Evolutionary conservation across 2,888 invertebrate species (phyloP).

Genomic region (Aphidoletes aphidimyza): DNA sequence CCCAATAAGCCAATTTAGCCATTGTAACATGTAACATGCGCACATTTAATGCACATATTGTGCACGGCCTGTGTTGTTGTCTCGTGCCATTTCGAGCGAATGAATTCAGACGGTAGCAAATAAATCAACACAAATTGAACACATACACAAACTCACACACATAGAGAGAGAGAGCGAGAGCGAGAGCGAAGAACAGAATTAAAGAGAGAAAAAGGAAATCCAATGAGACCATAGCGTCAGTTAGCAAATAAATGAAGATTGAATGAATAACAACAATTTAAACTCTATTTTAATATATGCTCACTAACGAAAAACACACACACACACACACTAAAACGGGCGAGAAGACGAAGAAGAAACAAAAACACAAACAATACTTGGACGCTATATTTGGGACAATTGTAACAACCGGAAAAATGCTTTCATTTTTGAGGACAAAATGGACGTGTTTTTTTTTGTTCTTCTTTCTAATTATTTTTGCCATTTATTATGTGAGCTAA

Average conservation of each 20-base stretch:
- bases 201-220: slow-evolving; percentile 3
- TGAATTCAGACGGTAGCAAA: background rate
- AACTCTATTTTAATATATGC: background rate
- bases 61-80: background rate
- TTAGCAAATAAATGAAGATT: slow-evolving; percentile 42
- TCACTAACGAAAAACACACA: background rate
- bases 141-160: background rate
- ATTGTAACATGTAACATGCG: background rate
- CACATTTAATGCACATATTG: background rate
- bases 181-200: too few species aligned
- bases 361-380: too few species aligned
- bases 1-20: background rate
- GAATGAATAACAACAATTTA: slow-evolving; percentile 37
- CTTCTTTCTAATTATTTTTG: background rate
- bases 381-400: background rate
- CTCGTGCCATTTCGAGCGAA: slow-evolving; percentile 40
- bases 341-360: too few species aligned
- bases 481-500: too few species aligned
- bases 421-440: background rate
- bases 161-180: too few species aligned
- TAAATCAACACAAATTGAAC: background rate
- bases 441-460: background rate
- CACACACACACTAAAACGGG: background rate
- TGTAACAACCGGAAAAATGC: background rate
- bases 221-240: background rate